These are phyloP conservation scores for Thecophora atra DNA, from an alignment of 2,888 invertebrate species.

Conservation along the genomic window DNA sequence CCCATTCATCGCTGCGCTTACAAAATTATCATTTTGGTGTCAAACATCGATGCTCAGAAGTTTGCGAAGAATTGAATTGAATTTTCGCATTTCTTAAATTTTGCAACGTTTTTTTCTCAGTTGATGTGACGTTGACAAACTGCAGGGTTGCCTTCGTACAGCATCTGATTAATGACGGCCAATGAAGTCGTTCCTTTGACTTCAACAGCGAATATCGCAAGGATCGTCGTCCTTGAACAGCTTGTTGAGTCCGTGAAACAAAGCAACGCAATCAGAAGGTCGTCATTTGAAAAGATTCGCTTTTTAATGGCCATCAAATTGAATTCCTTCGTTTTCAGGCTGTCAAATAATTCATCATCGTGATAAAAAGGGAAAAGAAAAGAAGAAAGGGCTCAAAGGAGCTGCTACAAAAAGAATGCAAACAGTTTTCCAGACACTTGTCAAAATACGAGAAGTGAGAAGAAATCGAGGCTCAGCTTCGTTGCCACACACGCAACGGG, in stretches of 20 bases:
- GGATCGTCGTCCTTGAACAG: not conserved
- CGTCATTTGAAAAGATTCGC: slow-evolving; percentile 12
- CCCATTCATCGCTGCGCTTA: too few relatives aligned
- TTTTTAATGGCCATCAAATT: not conserved
- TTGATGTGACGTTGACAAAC: slow-evolving; percentile 18
- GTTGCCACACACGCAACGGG: too few relatives aligned
- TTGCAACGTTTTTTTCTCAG: not conserved
- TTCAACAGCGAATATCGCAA: not conserved
- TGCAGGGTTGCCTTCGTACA: slow-evolving; percentile 13
- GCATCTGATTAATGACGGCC: slow-evolving; percentile 17
- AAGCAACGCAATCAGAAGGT: slow-evolving; percentile 26
- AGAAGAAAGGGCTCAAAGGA: too few relatives aligned
- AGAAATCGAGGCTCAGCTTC: slow-evolving; percentile 9
- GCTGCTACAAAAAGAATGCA: slow-evolving; percentile 1
- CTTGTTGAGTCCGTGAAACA: not conserved
- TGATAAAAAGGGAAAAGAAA: not conserved
- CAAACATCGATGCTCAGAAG: too few relatives aligned
- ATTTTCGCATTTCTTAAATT: too few relatives aligned
- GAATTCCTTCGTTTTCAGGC: not conserved
- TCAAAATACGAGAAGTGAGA: slow-evolving; percentile 23
- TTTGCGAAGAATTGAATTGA: too few relatives aligned
- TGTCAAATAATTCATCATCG: slow-evolving; percentile 24
- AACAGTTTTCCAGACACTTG: slow-evolving; percentile 26
- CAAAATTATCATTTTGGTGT: too few relatives aligned
- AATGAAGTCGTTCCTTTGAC: slow-evolving; percentile 19